These are phyloP conservation scores for Pogonocichla stellata DNA, from an alignment of 2,113 vertebrate species.

Conservation along the genomic window DNA sequence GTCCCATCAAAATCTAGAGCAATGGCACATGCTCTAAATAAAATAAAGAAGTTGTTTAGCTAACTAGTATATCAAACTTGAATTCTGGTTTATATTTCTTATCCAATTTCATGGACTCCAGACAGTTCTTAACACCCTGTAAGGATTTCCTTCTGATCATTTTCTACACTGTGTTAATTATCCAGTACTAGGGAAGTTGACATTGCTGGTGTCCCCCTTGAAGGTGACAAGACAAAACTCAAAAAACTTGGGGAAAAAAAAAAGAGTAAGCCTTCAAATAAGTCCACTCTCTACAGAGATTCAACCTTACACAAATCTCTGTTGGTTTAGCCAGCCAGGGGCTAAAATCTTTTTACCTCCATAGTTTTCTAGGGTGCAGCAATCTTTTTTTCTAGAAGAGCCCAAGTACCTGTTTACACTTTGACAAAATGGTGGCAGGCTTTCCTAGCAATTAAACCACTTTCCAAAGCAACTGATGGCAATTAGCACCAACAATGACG, in stretches of 20 bases:
- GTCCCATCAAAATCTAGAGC: not conserved
- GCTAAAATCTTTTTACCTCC: not conserved
- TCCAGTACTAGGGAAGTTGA: not conserved
- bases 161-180: not conserved
- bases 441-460: not conserved
- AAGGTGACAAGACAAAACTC: not conserved
- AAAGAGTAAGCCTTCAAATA: not conserved
- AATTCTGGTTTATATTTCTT: not conserved
- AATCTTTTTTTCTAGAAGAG: not conserved
- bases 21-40: not conserved
- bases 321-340: not conserved
- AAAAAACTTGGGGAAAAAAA: not conserved
- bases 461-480: not conserved
- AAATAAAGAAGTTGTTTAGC: not conserved
- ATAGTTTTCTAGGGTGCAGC: not conserved
- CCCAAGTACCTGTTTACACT: not conserved
- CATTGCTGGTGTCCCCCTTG: not conserved
- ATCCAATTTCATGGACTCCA: not conserved
- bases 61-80: not conserved
- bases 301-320: not conserved
- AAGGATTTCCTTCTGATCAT: not conserved
- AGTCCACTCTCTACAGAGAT: not conserved
- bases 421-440: not conserved
- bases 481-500: not conserved
- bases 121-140: not conserved